phyloP scores from a whole-genome alignment of 1,140 invertebrate genomes.

The Ceratoteleas bidentatus region DNA sequence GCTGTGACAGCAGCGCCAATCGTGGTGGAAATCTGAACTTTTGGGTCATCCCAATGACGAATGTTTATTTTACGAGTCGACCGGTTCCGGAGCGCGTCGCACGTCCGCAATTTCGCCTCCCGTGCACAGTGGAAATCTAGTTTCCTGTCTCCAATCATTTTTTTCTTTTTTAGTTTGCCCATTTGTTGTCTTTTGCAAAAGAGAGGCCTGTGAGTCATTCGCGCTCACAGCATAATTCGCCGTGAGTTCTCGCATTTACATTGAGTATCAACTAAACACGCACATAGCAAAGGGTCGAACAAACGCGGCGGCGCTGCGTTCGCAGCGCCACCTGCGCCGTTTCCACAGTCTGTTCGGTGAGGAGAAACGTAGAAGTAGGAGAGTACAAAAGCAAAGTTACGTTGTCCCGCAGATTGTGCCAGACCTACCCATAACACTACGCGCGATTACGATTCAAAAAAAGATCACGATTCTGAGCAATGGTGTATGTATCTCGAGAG shows the following conservation, averaged over 20 bases:
- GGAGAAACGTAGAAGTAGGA: constrained; percentile 18
- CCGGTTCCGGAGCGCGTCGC: too few relatives aligned
- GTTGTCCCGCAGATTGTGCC: constrained; percentile 38
- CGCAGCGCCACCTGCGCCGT: constrained; percentile 21
- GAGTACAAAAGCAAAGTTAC: constrained; percentile 25
- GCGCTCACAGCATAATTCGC: constrained; percentile 42
- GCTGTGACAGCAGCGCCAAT: too few relatives aligned
- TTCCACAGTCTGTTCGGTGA: constrained; percentile 25
- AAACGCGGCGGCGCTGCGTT: constrained; percentile 23
- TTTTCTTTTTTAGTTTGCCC: constrained; percentile 9
- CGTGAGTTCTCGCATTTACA: constrained; percentile 45
- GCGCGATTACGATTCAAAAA: constrained; percentile 38
- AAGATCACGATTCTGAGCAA: constrained; percentile 51
- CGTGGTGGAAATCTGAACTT: too few relatives aligned
- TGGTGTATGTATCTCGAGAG: constrained; percentile 40
- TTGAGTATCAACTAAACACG: constrained; percentile 54
- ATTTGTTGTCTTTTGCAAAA: constrained; percentile 39
- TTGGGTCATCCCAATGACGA: too few relatives aligned
- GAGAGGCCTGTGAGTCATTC: constrained; percentile 47
- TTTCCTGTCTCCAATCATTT: constrained; percentile 21
- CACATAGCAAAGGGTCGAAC: constrained; percentile 39
- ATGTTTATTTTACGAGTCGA: too few relatives aligned
- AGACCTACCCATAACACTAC: constrained; percentile 42
- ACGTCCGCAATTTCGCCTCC: constrained; percentile 25
- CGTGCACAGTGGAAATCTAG: constrained; percentile 19